Evolutionary conservation across 1,140 invertebrate species (phyloP), one percentile per base, ranked within the genome.

Genomic region (Gryon sp.): DNA sequence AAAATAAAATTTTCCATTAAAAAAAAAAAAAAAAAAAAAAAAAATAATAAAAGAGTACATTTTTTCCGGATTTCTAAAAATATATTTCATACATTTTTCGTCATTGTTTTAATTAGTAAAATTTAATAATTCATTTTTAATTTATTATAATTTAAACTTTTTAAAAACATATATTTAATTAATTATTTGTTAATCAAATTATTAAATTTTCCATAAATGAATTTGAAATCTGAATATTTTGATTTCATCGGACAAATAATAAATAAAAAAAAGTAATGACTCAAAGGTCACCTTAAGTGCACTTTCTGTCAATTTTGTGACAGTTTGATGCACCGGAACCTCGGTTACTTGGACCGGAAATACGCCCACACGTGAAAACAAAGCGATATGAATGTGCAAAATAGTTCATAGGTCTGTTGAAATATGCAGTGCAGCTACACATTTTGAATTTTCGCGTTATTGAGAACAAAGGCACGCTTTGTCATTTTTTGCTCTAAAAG

Each of bases 321-420:
- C 26, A 20, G 36, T 59, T 5, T 43, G 50, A 63, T 68, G 68
- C 41, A 59, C 75, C 63, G 75, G 68, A 78, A 68, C 55, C 24
- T 62, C 68, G 62, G 62, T 62, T 68, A 38, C 34, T 72, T 62
- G 60, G 62, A 68, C 66, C 75, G 75, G 75, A 77, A 72, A 65
- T 5, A 68, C 68, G 62, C 75, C 75, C 68, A 72, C 66, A 38
- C 53, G 32, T 60, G 60, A 50, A 66, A 72, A 66, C 68, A 72
- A 68, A 77, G 62, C 62, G 66, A 77, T 77, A 77, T 55, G 60
- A 66, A 66, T 57, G 66, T 55, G 66, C 60, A 72, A 77, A 77
- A 72, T 77, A 72, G 75, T 72, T 77, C 75, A 77, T 72, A 72
- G 62, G 68, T 72, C 65, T 65, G 52, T 65, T 76, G 59, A 70